Conservation (phyloP, 2,888 invertebrate species). For the Neoascia interrupta region DNA sequence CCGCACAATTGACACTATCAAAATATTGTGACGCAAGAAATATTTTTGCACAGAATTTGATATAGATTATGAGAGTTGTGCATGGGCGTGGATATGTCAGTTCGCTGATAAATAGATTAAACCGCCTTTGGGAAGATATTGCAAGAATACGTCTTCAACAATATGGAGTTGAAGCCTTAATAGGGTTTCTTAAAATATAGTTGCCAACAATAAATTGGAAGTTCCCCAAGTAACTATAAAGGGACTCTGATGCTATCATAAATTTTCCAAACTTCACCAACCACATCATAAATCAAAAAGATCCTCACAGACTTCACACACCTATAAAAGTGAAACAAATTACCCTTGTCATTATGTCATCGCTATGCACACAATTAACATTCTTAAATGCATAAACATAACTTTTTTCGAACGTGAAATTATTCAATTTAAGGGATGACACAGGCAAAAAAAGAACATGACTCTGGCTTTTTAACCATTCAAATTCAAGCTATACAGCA, state of each 20-base stretch:
- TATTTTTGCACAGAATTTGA: background rate
- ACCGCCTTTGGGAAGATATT: too few species aligned
- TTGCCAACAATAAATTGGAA: too few species aligned
- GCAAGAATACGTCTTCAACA: too few species aligned
- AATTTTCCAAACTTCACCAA: too few species aligned
- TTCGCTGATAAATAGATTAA: too few species aligned
- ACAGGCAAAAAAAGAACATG: background rate
- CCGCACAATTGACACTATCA: slow-evolving; percentile 57
- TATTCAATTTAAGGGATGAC: slow-evolving; percentile 67
- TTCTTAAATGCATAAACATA: slow-evolving; percentile 56
- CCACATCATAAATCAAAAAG: slow-evolving; percentile 49
- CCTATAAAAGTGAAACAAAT: slow-evolving; percentile 40
- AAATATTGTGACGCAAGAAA: slow-evolving; percentile 54
- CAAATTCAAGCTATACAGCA: too few species aligned
- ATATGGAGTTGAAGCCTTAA: too few species aligned
- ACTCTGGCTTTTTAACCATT: slow-evolving; percentile 21
- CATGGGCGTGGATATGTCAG: background rate
- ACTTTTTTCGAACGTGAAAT: slow-evolving; percentile 38
- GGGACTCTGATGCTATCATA: too few species aligned
- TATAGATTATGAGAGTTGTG: slow-evolving; percentile 13
- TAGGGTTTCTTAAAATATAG: too few species aligned
- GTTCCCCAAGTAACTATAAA: too few species aligned
- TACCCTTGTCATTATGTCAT: slow-evolving; percentile 58
- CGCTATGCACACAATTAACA: slow-evolving; percentile 67
- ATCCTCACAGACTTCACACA: slow-evolving; percentile 4